Base-by-base conservation (phyloP, 2,113 vertebrate species). In the Eulemur macaco region DNA sequence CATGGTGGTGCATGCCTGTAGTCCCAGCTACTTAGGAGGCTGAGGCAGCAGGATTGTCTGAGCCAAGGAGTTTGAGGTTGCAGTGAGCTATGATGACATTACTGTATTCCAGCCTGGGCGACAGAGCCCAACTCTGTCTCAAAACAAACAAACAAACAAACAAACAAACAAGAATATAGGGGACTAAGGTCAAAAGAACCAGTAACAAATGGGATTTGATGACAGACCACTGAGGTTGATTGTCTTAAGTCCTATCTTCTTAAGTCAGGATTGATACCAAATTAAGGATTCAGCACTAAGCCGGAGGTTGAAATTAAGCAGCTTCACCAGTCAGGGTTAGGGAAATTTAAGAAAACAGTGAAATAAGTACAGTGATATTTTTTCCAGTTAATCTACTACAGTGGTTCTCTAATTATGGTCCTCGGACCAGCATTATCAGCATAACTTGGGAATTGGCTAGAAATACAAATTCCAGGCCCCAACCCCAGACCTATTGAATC, bases 181-280 rank as follows among this genome's bases (percentile, higher is more conserved):
- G 37, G 50, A 60, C 73, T 86, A 66, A 73, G 31, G 37, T 86
- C 52, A 95, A 91, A 86, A 42, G 47, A 82, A 89, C 23, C n/a
- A 37, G 76, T 85, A 92, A 60, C 11, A 52, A 86, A 89, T 83
- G 52, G 45, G 31, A 37, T 47, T 91, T 96, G 50, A 92, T 63
- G 31, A 82, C 29, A 91, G 23, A 91, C 34, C 23, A 64, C 42
- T 78, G 52, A 63, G 15, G 31, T 25, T 56, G 80, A 73, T 45
- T 76, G 52, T 29, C 52, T 76, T 69, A 89, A 50, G 4, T 69
- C 68, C 39, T 15, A 23, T 89, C 29, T 71, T 96, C 56, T 87
- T 87, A 77, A 73, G 15, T 84, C 15, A 56, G 64, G 45, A 85
- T 1, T 88, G 50, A 71, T 90, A 52, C 45, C 60, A 94, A 90